Conservation (phyloP, 2,113 vertebrate genomes). For the Alethe diademata region DNA sequence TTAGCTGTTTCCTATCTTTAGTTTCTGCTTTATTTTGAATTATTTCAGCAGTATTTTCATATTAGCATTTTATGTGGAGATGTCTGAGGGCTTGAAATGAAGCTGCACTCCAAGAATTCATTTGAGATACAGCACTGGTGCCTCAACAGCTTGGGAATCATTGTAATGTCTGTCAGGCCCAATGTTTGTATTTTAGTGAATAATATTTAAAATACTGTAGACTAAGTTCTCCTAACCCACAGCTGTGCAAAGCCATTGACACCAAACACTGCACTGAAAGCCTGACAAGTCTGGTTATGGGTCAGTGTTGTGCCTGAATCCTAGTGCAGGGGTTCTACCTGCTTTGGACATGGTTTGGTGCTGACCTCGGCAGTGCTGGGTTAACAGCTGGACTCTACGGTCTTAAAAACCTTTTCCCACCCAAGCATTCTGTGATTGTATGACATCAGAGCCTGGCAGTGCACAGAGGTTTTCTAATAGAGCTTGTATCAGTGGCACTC, state of each 20-base stretch:
- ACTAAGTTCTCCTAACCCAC: neutral
- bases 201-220: neutral
- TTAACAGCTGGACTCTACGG: neutral
- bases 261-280: neutral
- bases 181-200: neutral
- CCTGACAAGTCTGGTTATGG: neutral
- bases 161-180: neutral
- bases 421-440: neutral
- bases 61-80: neutral
- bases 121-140: neutral
- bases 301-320: neutral
- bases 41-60: conserved; percentile 21
- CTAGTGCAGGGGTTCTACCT: fast-evolving
- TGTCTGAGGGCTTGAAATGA: neutral
- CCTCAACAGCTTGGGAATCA: neutral
- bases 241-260: neutral
- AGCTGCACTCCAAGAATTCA: neutral
- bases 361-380: neutral
- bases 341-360: neutral
- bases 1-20: neutral
- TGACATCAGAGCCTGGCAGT: neutral
- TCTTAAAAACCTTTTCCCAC: neutral
- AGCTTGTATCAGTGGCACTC: neutral
- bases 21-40: conserved; percentile 24
- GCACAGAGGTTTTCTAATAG: neutral